Conservation (phyloP, 1,140 invertebrate genomes). For the Rhynchophorus ferrugineus region DNA sequence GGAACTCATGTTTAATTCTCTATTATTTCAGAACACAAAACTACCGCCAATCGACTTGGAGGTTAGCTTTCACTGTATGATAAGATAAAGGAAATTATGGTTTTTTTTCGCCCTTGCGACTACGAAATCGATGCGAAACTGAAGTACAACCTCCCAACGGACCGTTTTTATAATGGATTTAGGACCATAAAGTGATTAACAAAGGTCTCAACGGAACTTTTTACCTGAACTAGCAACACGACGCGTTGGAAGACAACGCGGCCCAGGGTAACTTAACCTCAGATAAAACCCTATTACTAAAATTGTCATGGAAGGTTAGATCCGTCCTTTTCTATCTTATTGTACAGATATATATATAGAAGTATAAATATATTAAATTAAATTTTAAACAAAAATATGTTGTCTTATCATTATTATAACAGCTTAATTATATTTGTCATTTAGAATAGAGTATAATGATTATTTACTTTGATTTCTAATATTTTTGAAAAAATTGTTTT, state of each 20-base stretch:
- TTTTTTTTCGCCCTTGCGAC: not conserved
- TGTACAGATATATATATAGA: no score
- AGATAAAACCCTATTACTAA: no score
- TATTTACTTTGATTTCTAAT: no score
- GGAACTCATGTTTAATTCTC: slow-evolving; percentile 14
- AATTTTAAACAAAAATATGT: no score
- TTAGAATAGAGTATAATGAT: no score
- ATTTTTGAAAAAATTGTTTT: no score
- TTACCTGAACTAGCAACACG: slow-evolving; percentile 3
- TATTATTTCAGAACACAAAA: not conserved
- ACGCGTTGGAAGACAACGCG: slow-evolving; percentile 1
- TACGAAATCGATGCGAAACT: not conserved
- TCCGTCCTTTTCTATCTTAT: no score
- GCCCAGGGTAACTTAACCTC: not conserved
- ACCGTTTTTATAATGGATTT: not conserved
- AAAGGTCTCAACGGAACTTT: not conserved
- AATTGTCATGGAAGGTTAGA: no score
- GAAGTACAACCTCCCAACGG: not conserved
- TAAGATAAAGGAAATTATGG: not conserved
- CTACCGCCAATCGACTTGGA: slow-evolving; percentile 9
- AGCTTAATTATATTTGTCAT: no score
- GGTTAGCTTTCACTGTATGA: slow-evolving; percentile 6
- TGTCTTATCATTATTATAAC: no score
- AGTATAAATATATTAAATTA: no score
- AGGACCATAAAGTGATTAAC: not conserved